Evolutionary conservation across 2,113 vertebrate species (phyloP).

Genomic region (human): DNA sequence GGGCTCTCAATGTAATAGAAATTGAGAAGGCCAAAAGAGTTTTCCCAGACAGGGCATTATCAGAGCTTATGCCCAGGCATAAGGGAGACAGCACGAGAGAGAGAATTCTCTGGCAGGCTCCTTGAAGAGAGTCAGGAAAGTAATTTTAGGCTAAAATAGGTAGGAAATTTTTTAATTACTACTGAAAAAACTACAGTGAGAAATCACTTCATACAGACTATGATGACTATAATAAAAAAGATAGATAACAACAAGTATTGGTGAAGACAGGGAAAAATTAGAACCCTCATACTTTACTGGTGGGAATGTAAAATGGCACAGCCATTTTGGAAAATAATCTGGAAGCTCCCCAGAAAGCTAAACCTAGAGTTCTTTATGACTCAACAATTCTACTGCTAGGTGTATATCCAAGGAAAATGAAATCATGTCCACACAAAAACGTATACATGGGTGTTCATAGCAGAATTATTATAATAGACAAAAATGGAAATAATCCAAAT

Average conservation of each 20-base stretch:
- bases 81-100: too few relatives aligned
- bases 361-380: not conserved
- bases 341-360: not conserved
- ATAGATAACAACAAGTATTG: not conserved
- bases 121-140: too few relatives aligned
- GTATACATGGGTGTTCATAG: not conserved
- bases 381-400: not conserved
- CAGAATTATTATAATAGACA: not conserved
- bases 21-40: too few relatives aligned
- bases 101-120: too few relatives aligned
- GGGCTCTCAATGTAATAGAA: too few relatives aligned
- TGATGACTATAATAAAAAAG: not conserved
- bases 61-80: too few relatives aligned
- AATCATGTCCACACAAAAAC: not conserved
- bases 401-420: not conserved
- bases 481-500: not conserved
- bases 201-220: not conserved
- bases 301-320: not conserved
- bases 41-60: too few relatives aligned
- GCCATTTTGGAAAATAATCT: not conserved
- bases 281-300: not conserved
- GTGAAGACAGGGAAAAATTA: not conserved
- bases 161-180: not conserved
- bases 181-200: not conserved
- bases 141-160: too few relatives aligned